Evolutionary conservation across 1,140 invertebrate genomes (phyloP).

Genomic region (Theocolax elegans): DNA sequence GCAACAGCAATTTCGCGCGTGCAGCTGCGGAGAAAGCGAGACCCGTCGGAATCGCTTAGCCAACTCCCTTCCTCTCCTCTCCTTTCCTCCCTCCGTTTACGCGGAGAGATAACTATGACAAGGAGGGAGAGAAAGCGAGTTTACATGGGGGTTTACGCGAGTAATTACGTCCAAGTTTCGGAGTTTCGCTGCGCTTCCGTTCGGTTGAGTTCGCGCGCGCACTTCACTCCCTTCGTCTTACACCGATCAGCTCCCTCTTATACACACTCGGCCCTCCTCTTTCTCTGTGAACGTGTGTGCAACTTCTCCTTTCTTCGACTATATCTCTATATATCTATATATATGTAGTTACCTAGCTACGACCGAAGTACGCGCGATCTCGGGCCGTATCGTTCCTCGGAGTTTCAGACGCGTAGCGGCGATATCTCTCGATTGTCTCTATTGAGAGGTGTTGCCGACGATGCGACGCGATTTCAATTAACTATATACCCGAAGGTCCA

Average conservation of each 20-base stretch:
- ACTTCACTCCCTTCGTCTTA: no score
- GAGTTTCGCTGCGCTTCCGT: conserved; percentile 47
- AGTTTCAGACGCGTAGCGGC: no score
- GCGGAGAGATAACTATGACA: conserved; percentile 50
- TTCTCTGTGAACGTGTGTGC: no score
- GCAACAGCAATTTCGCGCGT: conserved; percentile 47
- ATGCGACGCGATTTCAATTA: conserved; percentile 3
- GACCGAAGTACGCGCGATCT: background rate
- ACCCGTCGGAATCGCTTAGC: conserved; percentile 1
- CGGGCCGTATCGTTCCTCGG: background rate
- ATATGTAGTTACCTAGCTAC: background rate
- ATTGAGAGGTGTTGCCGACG: background rate
- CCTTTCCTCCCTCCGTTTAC: background rate
- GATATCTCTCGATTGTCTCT: background rate
- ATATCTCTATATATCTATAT: background rate
- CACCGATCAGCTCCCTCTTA: background rate
- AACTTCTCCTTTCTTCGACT: background rate
- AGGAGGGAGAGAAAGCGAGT: conserved; percentile 38
- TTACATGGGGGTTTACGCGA: conserved; percentile 44
- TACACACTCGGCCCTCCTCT: no score
- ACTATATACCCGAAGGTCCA: no score
- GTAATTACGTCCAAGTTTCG: conserved; percentile 54
- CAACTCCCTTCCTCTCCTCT: background rate
- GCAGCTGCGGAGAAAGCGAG: conserved; percentile 46
- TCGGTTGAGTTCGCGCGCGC: conserved; percentile 11